These are phyloP conservation scores for Porites cylindrica DNA, from an alignment of 92 coral and sea anemone genomes.

Conservation along the genomic window DNA sequence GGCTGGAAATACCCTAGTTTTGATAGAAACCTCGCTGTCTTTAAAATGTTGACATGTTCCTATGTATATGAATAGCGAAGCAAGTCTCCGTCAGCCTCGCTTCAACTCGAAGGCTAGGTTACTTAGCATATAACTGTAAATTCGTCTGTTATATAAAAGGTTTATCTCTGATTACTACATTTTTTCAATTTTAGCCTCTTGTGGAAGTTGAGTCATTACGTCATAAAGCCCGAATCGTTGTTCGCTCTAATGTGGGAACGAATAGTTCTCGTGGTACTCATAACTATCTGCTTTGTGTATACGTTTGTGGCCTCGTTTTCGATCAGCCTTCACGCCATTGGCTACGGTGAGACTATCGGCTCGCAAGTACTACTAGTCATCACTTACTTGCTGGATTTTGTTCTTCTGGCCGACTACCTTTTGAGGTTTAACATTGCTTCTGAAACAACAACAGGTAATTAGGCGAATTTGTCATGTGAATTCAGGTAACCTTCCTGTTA, in stretches of 20 bases:
- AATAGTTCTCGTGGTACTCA: constrained; percentile 67
- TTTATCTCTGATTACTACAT: background rate
- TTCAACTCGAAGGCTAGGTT: too few relatives aligned
- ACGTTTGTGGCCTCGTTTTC: constrained; percentile 87
- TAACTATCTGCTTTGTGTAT: constrained; percentile 72
- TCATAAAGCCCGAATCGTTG: constrained; percentile 78
- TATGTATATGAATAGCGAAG: too few relatives aligned
- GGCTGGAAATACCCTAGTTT: too few relatives aligned
- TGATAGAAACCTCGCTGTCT: too few relatives aligned
- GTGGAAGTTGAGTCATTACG: constrained; percentile 41
- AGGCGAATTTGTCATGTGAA: background rate
- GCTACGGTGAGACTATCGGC: constrained; percentile 70
- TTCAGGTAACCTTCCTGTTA: too few relatives aligned
- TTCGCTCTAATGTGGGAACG: constrained; percentile 78
- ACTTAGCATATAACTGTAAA: too few relatives aligned
- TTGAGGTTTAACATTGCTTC: constrained; percentile 90
- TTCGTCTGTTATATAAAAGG: too few relatives aligned
- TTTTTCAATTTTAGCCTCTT: constrained; percentile 12
- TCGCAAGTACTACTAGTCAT: constrained; percentile 43
- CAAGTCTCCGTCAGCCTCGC: too few relatives aligned
- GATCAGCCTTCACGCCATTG: constrained; percentile 76
- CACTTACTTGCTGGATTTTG: constrained; percentile 77
- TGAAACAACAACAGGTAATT: constrained; percentile 57
- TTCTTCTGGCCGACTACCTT: constrained; percentile 72
- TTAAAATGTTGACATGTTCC: too few relatives aligned